Conservation (phyloP, 2,888 invertebrate genomes). For the Petrophora chlorosata region DNA sequence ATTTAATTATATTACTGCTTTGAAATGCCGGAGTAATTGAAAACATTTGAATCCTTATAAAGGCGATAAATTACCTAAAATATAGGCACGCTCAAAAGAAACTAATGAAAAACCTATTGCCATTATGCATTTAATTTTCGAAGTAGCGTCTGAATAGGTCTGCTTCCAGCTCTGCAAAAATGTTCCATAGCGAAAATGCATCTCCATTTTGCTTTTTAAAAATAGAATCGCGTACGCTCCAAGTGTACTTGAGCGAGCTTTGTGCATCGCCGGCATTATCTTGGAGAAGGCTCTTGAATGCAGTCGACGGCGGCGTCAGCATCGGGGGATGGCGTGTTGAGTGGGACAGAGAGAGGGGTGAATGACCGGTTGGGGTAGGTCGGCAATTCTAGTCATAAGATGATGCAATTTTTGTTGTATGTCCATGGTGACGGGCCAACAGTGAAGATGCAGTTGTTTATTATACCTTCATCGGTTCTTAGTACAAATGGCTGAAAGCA, state of each 20-base stretch:
- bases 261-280: constrained; percentile 62
- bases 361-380: constrained; percentile 47
- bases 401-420: not conserved
- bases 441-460: too few relatives aligned
- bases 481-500: too few relatives aligned
- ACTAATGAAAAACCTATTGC: not conserved
- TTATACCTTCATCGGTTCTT: too few relatives aligned
- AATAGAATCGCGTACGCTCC: constrained; percentile 58
- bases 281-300: constrained; percentile 52
- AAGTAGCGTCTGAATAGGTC: constrained; percentile 1
- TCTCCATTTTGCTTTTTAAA: constrained; percentile 57
- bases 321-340: constrained; percentile 43
- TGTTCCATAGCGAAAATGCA: constrained; percentile 45
- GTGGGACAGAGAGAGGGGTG: constrained; percentile 39
- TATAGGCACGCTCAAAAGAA: not conserved
- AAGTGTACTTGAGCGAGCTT: constrained; percentile 61
- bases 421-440: too few relatives aligned
- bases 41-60: too few relatives aligned
- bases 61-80: too few relatives aligned
- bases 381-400: constrained; percentile 22
- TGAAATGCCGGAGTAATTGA: too few relatives aligned
- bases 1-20: too few relatives aligned
- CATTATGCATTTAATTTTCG: not conserved
- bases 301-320: constrained; percentile 43
- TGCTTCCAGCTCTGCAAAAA: not conserved